These are phyloP conservation scores for Amphipyra berbera DNA, from an alignment of 2,888 invertebrate species.

Conservation along the genomic window DNA sequence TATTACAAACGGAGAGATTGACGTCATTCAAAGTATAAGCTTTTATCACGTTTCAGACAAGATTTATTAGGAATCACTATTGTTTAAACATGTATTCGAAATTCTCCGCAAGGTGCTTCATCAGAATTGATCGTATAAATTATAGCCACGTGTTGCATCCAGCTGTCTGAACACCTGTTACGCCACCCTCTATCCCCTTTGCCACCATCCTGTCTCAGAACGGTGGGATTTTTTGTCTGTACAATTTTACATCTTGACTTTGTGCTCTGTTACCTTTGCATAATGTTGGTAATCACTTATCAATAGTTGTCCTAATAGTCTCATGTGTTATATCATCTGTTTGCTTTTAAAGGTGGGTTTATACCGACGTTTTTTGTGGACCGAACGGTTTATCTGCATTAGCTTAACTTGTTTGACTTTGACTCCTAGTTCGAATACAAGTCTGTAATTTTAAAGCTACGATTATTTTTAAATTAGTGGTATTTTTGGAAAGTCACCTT, in stretches of 20 bases:
- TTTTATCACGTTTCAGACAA: neutral
- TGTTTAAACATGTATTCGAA: constrained; percentile 3
- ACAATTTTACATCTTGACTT: constrained; percentile 22
- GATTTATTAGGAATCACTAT: neutral
- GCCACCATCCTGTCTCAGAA: constrained; percentile 29
- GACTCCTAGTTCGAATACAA: constrained; percentile 5
- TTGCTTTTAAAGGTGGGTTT: constrained; percentile 20
- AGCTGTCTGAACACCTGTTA: constrained; percentile 69
- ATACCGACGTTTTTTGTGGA: constrained; percentile 30
- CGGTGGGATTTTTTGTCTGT: constrained; percentile 20
- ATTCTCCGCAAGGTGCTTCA: constrained; percentile 35
- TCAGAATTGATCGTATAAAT: constrained; percentile 1
- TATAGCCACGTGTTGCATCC: constrained; percentile 64
- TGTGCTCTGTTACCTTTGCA: constrained; percentile 17
- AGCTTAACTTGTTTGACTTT: constrained; percentile 32
- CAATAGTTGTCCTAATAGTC: constrained; percentile 7
- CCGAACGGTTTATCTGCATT: constrained; percentile 31
- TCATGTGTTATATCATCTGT: constrained; percentile 34
- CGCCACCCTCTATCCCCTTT: constrained; percentile 44
- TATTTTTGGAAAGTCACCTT: constrained; percentile 16
- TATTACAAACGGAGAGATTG: neutral
- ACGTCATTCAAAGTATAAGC: constrained; percentile 7
- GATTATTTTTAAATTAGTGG: neutral
- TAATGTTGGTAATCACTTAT: constrained; percentile 32
- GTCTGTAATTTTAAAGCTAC: constrained; percentile 1